Conservation (phyloP, 2,888 invertebrate species). For the Anthoptus insignis region DNA sequence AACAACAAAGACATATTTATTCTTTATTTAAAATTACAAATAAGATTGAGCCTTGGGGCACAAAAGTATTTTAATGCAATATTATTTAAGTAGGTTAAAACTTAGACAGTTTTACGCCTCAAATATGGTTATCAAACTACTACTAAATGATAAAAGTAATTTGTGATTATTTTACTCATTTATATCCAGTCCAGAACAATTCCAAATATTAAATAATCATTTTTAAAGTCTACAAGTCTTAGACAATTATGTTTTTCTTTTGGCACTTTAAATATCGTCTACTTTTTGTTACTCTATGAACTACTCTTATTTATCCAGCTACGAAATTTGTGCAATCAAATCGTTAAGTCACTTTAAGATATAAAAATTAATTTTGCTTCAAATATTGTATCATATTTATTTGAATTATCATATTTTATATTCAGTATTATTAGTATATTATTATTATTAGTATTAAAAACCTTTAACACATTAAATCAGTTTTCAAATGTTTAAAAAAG, state of each 20-base stretch:
- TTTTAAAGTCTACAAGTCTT: too few relatives aligned
- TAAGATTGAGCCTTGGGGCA: constrained; percentile 20
- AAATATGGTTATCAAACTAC: neutral
- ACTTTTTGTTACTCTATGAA: neutral
- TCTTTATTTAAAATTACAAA: constrained; percentile 35
- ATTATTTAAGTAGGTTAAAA: neutral
- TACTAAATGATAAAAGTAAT: constrained; percentile 1
- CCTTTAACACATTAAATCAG: neutral
- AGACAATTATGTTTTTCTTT: neutral
- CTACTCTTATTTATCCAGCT: neutral
- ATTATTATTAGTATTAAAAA: too few relatives aligned
- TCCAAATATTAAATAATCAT: neutral
- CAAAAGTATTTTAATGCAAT: constrained; percentile 16
- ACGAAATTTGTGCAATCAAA: constrained; percentile 2
- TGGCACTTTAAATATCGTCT: constrained; percentile 9
- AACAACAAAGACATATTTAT: constrained; percentile 28
- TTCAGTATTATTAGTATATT: neutral
- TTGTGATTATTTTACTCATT: neutral
- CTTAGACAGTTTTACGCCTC: too few relatives aligned
- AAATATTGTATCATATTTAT: neutral
- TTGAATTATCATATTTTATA: neutral
- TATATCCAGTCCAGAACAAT: constrained; percentile 2
- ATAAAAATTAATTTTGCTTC: neutral
- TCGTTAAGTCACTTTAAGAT: neutral
- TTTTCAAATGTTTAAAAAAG: neutral